A percentile compares a stretch with the other conserved stretches of the same genome.
phyloP scores from a whole-genome alignment of 2,113 vertebrate genomes.

The Passer domesticus region DNA sequence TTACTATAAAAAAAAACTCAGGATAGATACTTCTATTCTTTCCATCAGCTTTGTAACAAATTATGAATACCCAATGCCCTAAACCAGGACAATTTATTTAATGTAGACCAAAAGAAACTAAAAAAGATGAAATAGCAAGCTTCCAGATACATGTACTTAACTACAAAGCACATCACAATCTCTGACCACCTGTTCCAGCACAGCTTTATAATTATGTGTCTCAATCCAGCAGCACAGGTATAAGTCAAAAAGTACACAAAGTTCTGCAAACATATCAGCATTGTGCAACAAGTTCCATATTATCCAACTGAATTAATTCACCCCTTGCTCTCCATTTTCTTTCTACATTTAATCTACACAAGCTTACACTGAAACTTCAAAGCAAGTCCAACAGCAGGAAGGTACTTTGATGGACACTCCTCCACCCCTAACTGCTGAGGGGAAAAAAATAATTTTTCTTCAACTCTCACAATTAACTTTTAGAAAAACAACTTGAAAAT shows the following conservation, averaged over 20 bases:
- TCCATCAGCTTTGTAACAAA: neutral
- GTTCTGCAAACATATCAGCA: neutral
- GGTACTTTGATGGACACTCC: neutral
- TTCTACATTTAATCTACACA: neutral
- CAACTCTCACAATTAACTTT: neutral
- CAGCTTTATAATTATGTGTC: neutral
- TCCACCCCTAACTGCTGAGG: neutral
- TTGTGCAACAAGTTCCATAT: neutral
- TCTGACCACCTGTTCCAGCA: neutral
- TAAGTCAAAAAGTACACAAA: neutral
- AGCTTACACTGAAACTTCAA: neutral
- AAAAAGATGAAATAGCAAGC: neutral
- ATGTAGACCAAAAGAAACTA: neutral
- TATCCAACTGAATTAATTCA: neutral
- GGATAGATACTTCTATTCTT: neutral
- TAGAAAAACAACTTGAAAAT: neutral
- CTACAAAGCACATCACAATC: neutral
- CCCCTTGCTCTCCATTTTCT: neutral
- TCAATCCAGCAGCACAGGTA: neutral
- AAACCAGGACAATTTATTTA: neutral
- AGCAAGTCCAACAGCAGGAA: neutral
- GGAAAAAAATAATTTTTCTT: neutral
- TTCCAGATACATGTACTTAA: neutral
- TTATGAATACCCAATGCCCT: neutral
- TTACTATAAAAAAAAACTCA: neutral